Base-by-base conservation (phyloP, 2,888 invertebrate genomes). In the Merodon equestris region DNA sequence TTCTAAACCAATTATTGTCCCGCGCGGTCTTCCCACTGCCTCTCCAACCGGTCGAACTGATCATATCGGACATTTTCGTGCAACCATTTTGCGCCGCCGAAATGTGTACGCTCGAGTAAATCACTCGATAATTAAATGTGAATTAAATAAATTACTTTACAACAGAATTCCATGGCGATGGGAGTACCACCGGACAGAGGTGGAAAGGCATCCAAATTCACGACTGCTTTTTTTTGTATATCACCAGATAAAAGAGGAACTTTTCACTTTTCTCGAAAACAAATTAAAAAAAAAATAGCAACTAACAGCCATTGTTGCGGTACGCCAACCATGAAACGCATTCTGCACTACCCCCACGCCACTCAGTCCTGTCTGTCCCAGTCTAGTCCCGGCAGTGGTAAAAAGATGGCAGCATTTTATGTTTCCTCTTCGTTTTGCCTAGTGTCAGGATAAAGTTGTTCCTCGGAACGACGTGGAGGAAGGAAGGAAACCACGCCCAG, bases 401-500 rank as follows among this genome's bases (percentile, higher is more conserved):
- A 27, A 38, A 74, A 67, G 56, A 74, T 74, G 73, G 73, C 61
- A 74, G 66, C 56, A 44, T 48, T 64, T 58, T 44, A 45, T 53
- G 58, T 58, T 54, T 42, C 50, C 60, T 48, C 47, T 40, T 58
- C 54, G 38, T 9, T 13, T 47, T 51, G 14, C 34, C 51, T 60
- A 38, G 36, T 18, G 34, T 48, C 44, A 14, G 58, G n/a, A 45
- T 1, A 51, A 66, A 73, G 45, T 53, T 58, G 58, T 64, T 73
- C 42, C 40, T 42, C 12, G 42, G 42, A 42, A 12, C 54, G 19
- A 42, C 42, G 42, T 42, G 12, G 42, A 42, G 51, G 36, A 71
- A 63, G 63, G 53, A 60, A 61, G 48, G 12, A 72, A 57, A 17
- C 67, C 73, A 74, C 73, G 73, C 73, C 73, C 73, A 67, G 17